Conservation (phyloP, 2,113 vertebrate species). For the Pterocles burchelli region DNA sequence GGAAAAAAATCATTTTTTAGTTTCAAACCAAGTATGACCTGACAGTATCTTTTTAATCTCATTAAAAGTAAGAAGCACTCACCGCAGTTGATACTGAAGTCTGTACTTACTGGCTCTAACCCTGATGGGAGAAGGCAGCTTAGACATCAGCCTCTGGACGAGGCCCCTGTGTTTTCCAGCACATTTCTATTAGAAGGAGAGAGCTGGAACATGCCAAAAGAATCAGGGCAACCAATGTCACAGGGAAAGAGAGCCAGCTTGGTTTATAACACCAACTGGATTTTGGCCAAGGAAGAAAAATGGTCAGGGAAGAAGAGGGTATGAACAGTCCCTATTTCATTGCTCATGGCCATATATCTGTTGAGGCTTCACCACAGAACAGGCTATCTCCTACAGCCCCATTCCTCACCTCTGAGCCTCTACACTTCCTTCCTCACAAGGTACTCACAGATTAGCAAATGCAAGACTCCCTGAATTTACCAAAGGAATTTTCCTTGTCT, state of each 20-base stretch:
- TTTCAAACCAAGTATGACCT: neutral
- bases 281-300: neutral
- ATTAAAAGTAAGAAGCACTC: neutral
- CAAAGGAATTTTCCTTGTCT: fast-evolving
- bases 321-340: neutral
- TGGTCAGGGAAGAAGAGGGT: neutral
- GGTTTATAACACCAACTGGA: neutral
- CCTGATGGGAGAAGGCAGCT: neutral
- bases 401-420: fast-evolving
- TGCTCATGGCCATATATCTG: fast-evolving
- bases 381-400: neutral
- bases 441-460: fast-evolving
- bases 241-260: neutral
- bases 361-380: neutral
- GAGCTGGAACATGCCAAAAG: neutral
- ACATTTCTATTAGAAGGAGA: neutral
- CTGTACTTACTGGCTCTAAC: neutral
- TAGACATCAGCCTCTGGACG: neutral
- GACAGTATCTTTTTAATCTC: conserved; percentile 13
- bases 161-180: neutral
- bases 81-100: neutral
- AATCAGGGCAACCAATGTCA: neutral
- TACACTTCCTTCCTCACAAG: neutral
- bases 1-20: neutral
- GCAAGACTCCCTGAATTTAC: fast-evolving